Evolutionary conservation across 2,888 invertebrate species (phyloP), one percentile per base, ranked within the genome.

Genomic region (Limenitis camilla): DNA sequence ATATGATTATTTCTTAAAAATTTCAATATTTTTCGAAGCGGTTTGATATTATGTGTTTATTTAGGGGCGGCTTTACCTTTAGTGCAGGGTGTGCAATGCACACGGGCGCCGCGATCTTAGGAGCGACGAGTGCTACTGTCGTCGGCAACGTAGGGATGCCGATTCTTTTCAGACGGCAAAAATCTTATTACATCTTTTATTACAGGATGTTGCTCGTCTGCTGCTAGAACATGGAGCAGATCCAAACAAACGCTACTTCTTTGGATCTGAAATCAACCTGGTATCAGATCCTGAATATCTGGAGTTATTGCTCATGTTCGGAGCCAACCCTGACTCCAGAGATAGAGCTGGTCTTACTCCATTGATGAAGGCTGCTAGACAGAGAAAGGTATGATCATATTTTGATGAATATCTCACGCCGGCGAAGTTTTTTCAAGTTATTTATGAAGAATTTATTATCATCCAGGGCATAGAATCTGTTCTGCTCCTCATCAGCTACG

Each of bases 201-300:
- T 60, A 0, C 63, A 89, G 89, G 91, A 91, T 6, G 91, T 92
- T 27, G 92, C 92, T 1, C 88, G 90, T 63, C 85, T 94, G 32
- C 88, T 96, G 3, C 83, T 96, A 30, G 93, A 95, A 67, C 91
- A 93, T 61, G 96, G 96, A 0, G 96, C 96, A 0, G 93, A 96
- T 76, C 95, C 96, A 5, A 96, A 97, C 80, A 95, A 96, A 68
- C 90, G 94, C n/a, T 96, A 96, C 78, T 96, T 96, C 82, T 94
- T 96, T 74, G 96, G 96, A 5, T 90, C 95, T 0, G 96, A 97
- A 81, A 95, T 97, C 68, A 96, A 96, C 77, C 88, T 96, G 68
- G 92, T 96, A 4, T 94, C 93, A 0, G 94, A 96, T 67, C 86
- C 93, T 46, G 92, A 94, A 62, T 96, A 94, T 69, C 74, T 97